These are phyloP conservation scores for Macroglossus sobrinus DNA, from an alignment of 2,113 vertebrate genomes.

Conservation along the genomic window DNA sequence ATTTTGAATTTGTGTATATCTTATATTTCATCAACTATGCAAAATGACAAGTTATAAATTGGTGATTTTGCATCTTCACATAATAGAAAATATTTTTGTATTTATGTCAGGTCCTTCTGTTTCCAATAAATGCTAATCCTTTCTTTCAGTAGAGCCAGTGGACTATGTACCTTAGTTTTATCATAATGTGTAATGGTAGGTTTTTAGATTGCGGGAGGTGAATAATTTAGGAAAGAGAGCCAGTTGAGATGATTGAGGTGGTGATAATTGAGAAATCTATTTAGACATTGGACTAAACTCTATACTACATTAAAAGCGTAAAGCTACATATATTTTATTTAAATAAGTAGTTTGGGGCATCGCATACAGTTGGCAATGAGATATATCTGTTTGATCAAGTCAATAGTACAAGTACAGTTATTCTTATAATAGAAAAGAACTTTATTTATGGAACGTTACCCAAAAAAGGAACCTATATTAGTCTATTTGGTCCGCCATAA, in stretches of 20 bases:
- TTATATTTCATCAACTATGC: background rate
- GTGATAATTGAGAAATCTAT: background rate
- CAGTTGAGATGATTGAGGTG: background rate
- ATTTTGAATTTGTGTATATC: background rate
- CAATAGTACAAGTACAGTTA: background rate
- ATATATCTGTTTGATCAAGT: background rate
- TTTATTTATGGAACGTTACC: background rate
- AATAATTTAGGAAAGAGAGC: background rate
- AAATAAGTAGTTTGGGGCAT: background rate
- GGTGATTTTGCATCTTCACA: background rate
- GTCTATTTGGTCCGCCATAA: background rate
- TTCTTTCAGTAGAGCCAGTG: background rate
- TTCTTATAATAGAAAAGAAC: background rate
- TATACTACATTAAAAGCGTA: background rate
- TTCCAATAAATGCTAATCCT: background rate
- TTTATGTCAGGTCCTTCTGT: background rate
- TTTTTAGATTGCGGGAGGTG: background rate
- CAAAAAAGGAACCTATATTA: background rate
- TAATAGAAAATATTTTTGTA: background rate
- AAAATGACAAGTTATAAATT: background rate
- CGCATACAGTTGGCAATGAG: background rate
- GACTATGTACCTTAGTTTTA: background rate
- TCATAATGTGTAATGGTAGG: background rate
- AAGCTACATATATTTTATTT: background rate
- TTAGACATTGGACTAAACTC: background rate